phyloP scores from a whole-genome alignment of 30 jellyfish, hydroid and myxozoan species.

The Cassiopea xamachana region DNA sequence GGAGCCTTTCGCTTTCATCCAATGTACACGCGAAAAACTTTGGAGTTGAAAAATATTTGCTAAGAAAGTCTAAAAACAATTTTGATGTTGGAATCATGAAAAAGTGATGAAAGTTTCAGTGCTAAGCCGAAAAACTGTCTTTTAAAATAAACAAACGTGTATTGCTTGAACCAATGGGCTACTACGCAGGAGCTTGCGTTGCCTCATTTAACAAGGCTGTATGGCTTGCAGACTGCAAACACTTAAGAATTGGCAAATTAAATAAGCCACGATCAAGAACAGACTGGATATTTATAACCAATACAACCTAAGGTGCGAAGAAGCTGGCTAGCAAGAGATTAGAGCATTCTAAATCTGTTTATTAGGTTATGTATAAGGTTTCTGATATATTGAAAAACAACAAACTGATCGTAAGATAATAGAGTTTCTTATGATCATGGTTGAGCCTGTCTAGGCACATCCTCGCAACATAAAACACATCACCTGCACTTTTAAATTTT shows the following conservation, averaged over 20 bases:
- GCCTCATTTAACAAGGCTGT: neutral
- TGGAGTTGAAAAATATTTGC: too few relatives aligned
- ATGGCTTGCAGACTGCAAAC: neutral
- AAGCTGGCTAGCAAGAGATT: constrained; percentile 1
- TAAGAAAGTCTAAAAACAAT: too few relatives aligned
- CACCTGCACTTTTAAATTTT: constrained; percentile 8
- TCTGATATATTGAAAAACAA: neutral
- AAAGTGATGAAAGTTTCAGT: too few relatives aligned
- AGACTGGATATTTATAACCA: neutral
- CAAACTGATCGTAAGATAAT: neutral
- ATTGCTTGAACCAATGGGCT: too few relatives aligned
- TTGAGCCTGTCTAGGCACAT: neutral
- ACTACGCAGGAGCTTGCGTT: too few relatives aligned
- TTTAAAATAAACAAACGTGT: too few relatives aligned
- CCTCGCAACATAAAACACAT: neutral
- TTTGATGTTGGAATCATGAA: too few relatives aligned
- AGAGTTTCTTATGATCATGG: neutral
- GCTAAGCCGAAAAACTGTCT: too few relatives aligned
- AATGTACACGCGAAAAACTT: too few relatives aligned
- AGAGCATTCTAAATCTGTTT: neutral
- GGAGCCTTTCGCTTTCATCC: too few relatives aligned
- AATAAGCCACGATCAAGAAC: neutral
- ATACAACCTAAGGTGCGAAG: neutral
- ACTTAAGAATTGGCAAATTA: neutral
- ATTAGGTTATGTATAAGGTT: neutral